Evolutionary conservation across 2,888 invertebrate species (phyloP).

Genomic region (Colostygia pectinataria): DNA sequence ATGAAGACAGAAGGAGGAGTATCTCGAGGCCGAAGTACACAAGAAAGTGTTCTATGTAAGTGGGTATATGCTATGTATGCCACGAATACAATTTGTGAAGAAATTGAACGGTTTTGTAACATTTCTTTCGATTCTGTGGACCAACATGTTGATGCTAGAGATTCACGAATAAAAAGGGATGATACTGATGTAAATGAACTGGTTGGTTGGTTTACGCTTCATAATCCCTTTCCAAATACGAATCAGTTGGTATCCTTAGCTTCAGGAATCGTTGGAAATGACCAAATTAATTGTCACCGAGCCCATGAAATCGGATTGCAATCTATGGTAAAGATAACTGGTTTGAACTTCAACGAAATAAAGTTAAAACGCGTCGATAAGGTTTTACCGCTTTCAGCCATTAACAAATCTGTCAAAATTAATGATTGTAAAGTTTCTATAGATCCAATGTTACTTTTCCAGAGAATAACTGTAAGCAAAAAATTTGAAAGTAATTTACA

Average conservation of each 20-base stretch:
- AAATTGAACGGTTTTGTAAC: conserved; percentile 32
- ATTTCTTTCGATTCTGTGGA: conserved; percentile 44
- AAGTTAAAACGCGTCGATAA: conserved; percentile 42
- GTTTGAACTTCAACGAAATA: conserved; percentile 37
- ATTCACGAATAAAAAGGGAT: conserved; percentile 46
- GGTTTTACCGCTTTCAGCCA: conserved; percentile 34
- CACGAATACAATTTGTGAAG: conserved; percentile 18
- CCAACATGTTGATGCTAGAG: conserved; percentile 55
- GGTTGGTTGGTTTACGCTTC: conserved; percentile 26
- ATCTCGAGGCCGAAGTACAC: conserved; percentile 54
- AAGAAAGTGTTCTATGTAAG: conserved; percentile 54
- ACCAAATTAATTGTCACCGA: conserved; percentile 39
- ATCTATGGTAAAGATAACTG: conserved; percentile 33
- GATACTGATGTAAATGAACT: conserved; percentile 25
- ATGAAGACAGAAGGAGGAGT: conserved; percentile 58
- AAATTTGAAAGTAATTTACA: neutral
- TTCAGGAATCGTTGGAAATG: conserved; percentile 13
- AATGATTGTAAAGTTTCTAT: conserved; percentile 31
- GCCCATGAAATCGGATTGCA: conserved; percentile 40
- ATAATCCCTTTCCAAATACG: conserved; percentile 27
- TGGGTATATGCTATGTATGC: conserved; percentile 26
- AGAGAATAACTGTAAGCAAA: conserved; percentile 22
- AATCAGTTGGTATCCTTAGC: conserved; percentile 32
- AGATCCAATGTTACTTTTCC: conserved; percentile 36
- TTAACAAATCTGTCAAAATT: conserved; percentile 33